Evolutionary conservation across 2,113 vertebrate species (phyloP).

Genomic region (Phainopepla nitens): DNA sequence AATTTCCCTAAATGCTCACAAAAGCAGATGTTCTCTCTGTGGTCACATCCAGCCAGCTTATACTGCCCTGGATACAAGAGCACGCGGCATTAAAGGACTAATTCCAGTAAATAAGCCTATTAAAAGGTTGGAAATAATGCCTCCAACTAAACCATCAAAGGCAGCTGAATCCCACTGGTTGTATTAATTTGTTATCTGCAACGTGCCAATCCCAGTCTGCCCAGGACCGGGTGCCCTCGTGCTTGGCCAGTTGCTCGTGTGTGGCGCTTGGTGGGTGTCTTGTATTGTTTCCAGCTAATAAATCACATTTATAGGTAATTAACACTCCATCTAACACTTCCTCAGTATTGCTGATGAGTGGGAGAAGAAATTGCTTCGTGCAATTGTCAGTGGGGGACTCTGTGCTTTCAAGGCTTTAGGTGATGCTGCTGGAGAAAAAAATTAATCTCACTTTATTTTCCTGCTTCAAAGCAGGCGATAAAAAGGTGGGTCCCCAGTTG

Average conservation of each 20-base stretch:
- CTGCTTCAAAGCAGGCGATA: accelerated
- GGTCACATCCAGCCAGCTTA: not conserved
- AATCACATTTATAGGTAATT: not conserved
- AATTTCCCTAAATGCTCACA: slow-evolving; percentile 18
- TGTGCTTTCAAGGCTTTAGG: not conserved
- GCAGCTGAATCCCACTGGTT: not conserved
- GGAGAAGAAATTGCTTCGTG: not conserved
- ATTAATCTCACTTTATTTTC: not conserved
- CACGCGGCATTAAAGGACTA: not conserved
- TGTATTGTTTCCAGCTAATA: not conserved
- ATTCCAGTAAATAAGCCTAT: slow-evolving; percentile 32
- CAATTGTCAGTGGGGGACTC: accelerated
- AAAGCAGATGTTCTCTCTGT: slow-evolving; percentile 16
- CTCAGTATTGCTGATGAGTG: not conserved
- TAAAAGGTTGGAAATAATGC: not conserved
- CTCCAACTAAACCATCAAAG: not conserved
- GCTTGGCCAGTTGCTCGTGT: not conserved
- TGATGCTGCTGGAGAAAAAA: not conserved
- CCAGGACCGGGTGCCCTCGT: not conserved
- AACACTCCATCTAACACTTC: not conserved
- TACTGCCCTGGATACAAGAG: not conserved
- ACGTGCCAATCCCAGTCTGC: accelerated
- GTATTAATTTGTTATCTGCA: not conserved
- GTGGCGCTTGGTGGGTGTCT: not conserved
- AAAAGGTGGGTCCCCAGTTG: not conserved